These are phyloP conservation scores for Archips crataeganus DNA, from an alignment of 2,888 invertebrate genomes.

Conservation along the genomic window DNA sequence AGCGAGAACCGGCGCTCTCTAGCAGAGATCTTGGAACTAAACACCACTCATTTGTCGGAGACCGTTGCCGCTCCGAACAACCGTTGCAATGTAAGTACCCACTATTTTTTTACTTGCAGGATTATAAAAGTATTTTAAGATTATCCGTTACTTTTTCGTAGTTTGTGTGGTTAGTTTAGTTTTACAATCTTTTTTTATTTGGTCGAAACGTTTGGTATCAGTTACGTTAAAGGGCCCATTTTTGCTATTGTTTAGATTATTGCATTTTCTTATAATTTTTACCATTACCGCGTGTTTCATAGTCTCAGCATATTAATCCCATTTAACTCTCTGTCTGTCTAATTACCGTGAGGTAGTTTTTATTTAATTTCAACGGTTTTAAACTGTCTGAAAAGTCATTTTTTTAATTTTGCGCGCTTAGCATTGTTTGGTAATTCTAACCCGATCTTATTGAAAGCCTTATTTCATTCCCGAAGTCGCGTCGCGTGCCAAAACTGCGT, in stretches of 20 bases:
- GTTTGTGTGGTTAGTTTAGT: too few species aligned
- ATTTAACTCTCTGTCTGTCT: too few species aligned
- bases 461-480: background rate
- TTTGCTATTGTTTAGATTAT: too few species aligned
- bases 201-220: too few species aligned
- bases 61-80: slow-evolving; percentile 56
- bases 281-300: too few species aligned
- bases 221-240: too few species aligned
- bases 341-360: too few species aligned
- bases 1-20: slow-evolving; percentile 69
- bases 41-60: slow-evolving; percentile 56
- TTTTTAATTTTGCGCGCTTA: background rate
- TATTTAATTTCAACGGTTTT: too few species aligned
- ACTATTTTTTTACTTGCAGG: background rate
- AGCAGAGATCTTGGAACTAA: slow-evolving; percentile 66
- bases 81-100: slow-evolving; percentile 63
- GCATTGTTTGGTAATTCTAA: background rate
- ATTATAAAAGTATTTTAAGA: background rate
- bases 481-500: slow-evolving; percentile 19
- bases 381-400: too few species aligned
- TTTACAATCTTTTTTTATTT: too few species aligned
- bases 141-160: background rate
- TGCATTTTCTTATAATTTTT: too few species aligned
- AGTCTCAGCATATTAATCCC: too few species aligned
- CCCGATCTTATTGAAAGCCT: background rate